phyloP scores from a whole-genome alignment of 2,113 vertebrate species.

The Platysteira castanea region DNA sequence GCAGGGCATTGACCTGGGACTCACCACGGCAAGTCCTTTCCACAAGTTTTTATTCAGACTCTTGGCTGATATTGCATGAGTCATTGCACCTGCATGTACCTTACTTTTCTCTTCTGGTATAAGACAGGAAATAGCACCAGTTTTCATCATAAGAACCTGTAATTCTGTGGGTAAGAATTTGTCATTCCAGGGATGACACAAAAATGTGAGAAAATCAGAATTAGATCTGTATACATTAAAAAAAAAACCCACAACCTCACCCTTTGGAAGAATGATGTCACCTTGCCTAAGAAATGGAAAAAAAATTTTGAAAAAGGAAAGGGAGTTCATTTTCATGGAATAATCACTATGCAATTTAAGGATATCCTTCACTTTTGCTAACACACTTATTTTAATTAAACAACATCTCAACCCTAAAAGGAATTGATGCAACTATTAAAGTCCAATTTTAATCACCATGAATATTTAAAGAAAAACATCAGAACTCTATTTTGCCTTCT shows the following conservation, averaged over 20 bases:
- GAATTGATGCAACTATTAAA: not conserved
- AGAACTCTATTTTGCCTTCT: not conserved
- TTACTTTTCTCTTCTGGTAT: not conserved
- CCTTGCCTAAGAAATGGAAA: not conserved
- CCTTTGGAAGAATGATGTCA: not conserved
- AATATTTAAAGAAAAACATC: not conserved
- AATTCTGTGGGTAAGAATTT: not conserved
- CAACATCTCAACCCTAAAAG: not conserved
- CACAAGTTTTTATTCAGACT: not conserved
- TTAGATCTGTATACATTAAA: not conserved
- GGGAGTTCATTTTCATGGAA: not conserved
- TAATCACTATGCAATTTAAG: not conserved
- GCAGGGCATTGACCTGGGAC: not conserved
- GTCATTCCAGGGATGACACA: not conserved
- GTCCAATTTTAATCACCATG: not conserved
- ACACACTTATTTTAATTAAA: not conserved
- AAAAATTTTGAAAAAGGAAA: not conserved
- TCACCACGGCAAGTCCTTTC: not conserved
- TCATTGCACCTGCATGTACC: not conserved
- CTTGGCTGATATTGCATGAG: not conserved
- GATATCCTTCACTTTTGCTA: not conserved
- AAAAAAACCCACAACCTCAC: rapidly evolving
- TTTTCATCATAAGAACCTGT: not conserved
- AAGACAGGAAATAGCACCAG: not conserved
- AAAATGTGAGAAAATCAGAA: not conserved